Evolutionary conservation across 1,140 invertebrate species (phyloP).

Genomic region (Magallana gigas): DNA sequence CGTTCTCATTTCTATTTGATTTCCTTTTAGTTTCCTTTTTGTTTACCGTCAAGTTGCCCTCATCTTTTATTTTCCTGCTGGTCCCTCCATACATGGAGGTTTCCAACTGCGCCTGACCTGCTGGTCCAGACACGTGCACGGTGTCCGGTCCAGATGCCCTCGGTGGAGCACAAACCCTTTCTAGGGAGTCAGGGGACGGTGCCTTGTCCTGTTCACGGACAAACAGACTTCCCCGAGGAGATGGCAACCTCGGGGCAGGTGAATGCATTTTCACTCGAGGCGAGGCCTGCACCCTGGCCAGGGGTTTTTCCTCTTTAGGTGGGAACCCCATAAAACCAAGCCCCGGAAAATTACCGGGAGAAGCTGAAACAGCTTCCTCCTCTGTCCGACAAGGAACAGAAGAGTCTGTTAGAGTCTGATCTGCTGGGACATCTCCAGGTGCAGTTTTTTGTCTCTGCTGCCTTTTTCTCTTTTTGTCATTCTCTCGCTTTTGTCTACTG

Average conservation of each 20-base stretch:
- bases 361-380: too few relatives aligned
- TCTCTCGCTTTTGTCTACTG: too few relatives aligned
- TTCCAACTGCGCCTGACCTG: slow-evolving; percentile 40
- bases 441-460: too few relatives aligned
- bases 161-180: slow-evolving; percentile 35
- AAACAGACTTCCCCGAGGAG: slow-evolving; percentile 44
- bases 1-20: neutral
- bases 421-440: too few relatives aligned
- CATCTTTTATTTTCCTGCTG: neutral
- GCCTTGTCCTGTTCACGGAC: neutral
- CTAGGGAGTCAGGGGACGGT: slow-evolving; percentile 40
- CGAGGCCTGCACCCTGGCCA: neutral
- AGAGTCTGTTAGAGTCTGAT: too few relatives aligned
- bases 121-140: neutral
- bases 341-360: too few relatives aligned
- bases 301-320: neutral
- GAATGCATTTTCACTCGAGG: neutral
- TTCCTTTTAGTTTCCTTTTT: neutral
- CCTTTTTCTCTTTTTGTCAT: too few relatives aligned
- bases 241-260: slow-evolving; percentile 27
- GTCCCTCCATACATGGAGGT: neutral
- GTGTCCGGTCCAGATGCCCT: slow-evolving; percentile 28
- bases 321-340: neutral
- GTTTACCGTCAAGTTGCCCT: neutral
- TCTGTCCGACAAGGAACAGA: too few relatives aligned